Base-by-base conservation (phyloP, 2,113 vertebrate genomes). In the Platichthys stellatus region DNA sequence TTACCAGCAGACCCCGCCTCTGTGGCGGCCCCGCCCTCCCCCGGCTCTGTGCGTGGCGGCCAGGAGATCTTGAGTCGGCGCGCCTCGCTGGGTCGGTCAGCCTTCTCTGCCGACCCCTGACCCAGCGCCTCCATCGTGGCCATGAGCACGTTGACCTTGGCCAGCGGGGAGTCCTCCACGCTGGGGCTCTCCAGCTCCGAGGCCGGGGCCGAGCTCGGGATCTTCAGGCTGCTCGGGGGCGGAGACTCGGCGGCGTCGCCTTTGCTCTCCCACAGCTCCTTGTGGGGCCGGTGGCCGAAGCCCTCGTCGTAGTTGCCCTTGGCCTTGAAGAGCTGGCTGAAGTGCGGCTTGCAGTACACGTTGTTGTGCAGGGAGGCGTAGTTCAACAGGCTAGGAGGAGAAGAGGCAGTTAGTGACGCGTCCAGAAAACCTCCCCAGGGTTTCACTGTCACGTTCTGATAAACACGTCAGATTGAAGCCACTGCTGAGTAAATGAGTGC, bases 241-340 rank as follows among this genome's bases (percentile, higher is more conserved):
- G 68, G 68, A 3, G 31, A 14, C 15, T 96, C 96, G 0, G 90
- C 92, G 0, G 71, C 81, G 40, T 98, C 97, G 0, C 2, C 86
- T 86, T 94, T 96, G 69, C 92, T 88, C 79, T 94, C 94, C 98
- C 97, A 99, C 67, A 98, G 92, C 84, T 98, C 97, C 63, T 98
- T 98, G 82, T 99, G 98, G 11, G 97, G 97, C 64, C 95, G 97
- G 92, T 95, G 97, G 13, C 98, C 97, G 81, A 99, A 99, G 69
- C 98, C 98, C 92, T 99, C 98, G n/a, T 99, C 98, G 0, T 99
- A 99, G 86, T 99, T 99, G 28, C 97, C 98, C 81, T 99, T 99
- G 76, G 97, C 93, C 88, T 99, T 99, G 91, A 99, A 99, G 66
- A 99, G 97, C 77, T 99, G 98, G 88, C 93, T 96, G 93, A 97